phyloP scores from a whole-genome alignment of 2,797 vertebrate genomes.

The Pelodytes ibericus region DNA sequence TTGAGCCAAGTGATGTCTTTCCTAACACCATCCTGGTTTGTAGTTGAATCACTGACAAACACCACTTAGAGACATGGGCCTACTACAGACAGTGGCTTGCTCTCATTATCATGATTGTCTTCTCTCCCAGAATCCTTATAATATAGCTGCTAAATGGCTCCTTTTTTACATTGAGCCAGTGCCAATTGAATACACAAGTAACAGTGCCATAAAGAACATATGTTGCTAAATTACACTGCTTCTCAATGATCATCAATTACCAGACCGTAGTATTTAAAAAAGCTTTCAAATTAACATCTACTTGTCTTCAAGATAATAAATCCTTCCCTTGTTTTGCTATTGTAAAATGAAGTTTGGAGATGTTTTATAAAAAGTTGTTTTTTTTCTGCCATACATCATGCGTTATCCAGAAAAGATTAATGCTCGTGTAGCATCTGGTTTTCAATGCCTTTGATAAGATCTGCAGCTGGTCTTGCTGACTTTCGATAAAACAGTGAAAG shows the following conservation, averaged over 20 bases:
- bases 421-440: conserved; percentile 70
- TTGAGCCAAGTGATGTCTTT: neutral
- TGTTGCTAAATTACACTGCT: conserved; percentile 63
- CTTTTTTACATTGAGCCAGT: conserved; percentile 64
- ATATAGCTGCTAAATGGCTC: conserved; percentile 23
- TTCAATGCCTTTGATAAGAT: conserved; percentile 51
- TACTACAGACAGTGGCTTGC: neutral
- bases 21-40: neutral
- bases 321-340: conserved; percentile 65
- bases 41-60: neutral
- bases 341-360: conserved; percentile 69
- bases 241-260: conserved; percentile 61
- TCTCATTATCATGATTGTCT: conserved; percentile 45
- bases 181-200: conserved; percentile 63
- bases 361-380: conserved; percentile 64
- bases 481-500: conserved; percentile 24
- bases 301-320: conserved; percentile 65
- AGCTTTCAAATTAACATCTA: conserved; percentile 62
- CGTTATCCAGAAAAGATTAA: conserved; percentile 64
- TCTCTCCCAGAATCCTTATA: conserved; percentile 9
- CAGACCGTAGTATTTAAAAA: conserved; percentile 63
- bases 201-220: conserved; percentile 60
- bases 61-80: neutral
- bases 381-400: conserved; percentile 55
- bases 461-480: conserved; percentile 49